phyloP scores from a whole-genome alignment of 2,888 invertebrate species.

The Heliconius hortense region DNA sequence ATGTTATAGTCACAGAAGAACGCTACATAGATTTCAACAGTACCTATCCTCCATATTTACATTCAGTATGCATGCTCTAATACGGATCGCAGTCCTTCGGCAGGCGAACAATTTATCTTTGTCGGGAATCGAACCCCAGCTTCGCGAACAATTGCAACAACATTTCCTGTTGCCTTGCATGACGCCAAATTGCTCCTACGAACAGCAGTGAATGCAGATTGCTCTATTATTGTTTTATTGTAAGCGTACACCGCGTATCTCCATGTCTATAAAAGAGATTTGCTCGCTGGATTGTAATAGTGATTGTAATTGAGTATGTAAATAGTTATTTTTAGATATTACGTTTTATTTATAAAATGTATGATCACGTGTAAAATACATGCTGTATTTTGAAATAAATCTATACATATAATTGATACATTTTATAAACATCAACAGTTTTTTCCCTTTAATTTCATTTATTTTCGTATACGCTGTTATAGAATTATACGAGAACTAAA shows the following conservation, averaged over 20 bases:
- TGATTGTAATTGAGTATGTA: conserved; percentile 25
- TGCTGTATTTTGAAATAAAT: neutral
- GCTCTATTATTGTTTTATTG: conserved; percentile 67
- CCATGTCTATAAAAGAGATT: conserved; percentile 34
- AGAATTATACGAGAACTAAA: too few relatives aligned
- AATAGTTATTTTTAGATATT: conserved; percentile 3
- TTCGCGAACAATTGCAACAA: conserved; percentile 61
- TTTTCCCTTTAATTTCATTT: too few relatives aligned
- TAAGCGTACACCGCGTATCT: conserved; percentile 33
- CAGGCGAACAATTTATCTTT: conserved; percentile 69
- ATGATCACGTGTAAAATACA: neutral
- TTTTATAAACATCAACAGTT: too few relatives aligned
- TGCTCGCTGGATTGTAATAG: conserved; percentile 24
- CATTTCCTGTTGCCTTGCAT: conserved; percentile 71
- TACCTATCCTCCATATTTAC: conserved; percentile 69
- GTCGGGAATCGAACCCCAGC: conserved; percentile 66
- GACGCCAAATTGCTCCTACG: conserved; percentile 74
- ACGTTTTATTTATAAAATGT: neutral
- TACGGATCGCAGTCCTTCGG: conserved; percentile 70
- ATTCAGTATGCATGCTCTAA: conserved; percentile 74
- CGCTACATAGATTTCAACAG: conserved; percentile 49
- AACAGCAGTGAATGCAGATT: conserved; percentile 72
- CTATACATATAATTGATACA: too few relatives aligned
- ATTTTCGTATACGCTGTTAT: too few relatives aligned
- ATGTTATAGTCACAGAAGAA: conserved; percentile 13